Base-by-base conservation (phyloP, 2,113 vertebrate genomes). In the Cyrtonyx montezumae region DNA sequence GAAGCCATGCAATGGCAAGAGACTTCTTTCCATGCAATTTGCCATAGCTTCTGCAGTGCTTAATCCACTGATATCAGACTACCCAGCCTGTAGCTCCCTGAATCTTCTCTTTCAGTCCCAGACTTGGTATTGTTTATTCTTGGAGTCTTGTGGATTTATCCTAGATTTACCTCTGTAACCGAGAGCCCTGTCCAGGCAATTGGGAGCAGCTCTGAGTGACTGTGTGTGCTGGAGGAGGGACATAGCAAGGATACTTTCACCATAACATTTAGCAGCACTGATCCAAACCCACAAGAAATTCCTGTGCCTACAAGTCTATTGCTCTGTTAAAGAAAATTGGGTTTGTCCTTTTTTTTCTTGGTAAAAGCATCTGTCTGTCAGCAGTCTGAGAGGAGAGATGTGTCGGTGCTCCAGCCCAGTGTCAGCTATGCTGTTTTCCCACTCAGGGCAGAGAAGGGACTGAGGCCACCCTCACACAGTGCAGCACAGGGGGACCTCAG, bases 261-360 rank as follows among this genome's bases (percentile, higher is more conserved):
- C 40, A 58, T 30, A 37, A 71, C 45, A 61, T 61, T 91, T 58
- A 65, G 45, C 71, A 94, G 61, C 61, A 68, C 25, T 26, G 23
- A 84, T 79, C 71, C 84, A 96, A 92, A 83, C n/a, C 88, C 93
- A 73, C 87, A 87, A 85, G 48, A 94, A 92, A 87, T 94, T 93
- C 71, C 61, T 81, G 28, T 59, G 65, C 40, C 65, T 92, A 25
- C 56, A 83, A 48, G 48, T 84, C 61, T 75, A 2, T 82, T 63
- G 51, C 22, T 84, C 23, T 65, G 55, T 84, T 77, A 74, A 46
- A 79, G 75, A 79, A 93, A 90, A 73, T 42, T 84, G 9, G 13
- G 30, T 40, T 91, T 79, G 21, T 76, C 84, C 70, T 84, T 51
- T 51, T 26, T 25, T 13, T 53, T 26, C 26, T 42, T 79, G 79